Evolutionary conservation across 2,888 invertebrate genomes (phyloP).

Genomic region (Dolomedes plantarius): DNA sequence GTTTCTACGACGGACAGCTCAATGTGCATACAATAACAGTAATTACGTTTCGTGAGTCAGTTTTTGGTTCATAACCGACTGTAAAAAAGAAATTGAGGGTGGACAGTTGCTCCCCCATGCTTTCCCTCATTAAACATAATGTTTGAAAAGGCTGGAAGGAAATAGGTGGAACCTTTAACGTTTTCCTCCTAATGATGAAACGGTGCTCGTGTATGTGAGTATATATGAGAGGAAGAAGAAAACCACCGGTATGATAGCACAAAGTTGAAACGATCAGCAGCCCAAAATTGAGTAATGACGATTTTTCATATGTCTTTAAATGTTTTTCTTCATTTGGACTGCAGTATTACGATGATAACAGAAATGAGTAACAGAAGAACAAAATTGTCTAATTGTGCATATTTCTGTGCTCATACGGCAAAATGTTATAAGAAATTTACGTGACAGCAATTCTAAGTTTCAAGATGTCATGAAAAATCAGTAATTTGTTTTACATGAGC

Average conservation of each 20-base stretch:
- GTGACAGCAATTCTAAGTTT: no score
- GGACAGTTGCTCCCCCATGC: constrained; percentile 6
- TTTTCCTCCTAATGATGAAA: neutral
- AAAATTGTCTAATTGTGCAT: no score
- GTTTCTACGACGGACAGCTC: neutral
- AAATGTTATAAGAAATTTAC: no score
- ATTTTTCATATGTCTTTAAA: neutral
- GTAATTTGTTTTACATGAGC: no score
- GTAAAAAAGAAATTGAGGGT: constrained; percentile 2
- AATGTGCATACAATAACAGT: neutral
- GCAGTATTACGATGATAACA: no score
- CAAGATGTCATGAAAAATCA: no score
- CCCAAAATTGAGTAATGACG: neutral
- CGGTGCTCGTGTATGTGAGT: neutral
- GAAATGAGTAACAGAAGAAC: no score
- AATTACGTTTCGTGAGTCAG: neutral
- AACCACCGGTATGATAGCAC: neutral
- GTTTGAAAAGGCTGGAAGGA: constrained; percentile 4
- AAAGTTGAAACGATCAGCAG: neutral
- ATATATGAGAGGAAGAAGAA: no score
- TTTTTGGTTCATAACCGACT: neutral
- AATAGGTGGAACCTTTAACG: constrained; percentile 4
- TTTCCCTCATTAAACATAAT: neutral
- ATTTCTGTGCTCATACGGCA: no score
- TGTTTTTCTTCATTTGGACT: no score